phyloP scores from a whole-genome alignment of 2,113 vertebrate genomes.

The Anguilla japonica region DNA sequence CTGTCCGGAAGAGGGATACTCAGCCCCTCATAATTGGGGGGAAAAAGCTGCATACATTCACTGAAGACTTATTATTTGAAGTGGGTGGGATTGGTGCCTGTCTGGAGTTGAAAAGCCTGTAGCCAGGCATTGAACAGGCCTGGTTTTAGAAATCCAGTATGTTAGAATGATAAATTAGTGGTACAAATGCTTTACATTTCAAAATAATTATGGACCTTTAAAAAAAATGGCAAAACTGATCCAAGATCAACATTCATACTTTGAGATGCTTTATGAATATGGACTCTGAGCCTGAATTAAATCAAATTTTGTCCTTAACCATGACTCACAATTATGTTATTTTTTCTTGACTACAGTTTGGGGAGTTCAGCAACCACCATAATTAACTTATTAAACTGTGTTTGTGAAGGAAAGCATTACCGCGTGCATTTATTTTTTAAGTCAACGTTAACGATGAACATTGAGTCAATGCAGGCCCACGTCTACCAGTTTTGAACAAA shows the following conservation, averaged over 20 bases:
- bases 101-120: not conserved
- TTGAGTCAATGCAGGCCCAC: not conserved
- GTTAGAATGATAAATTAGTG: conserved; percentile 8
- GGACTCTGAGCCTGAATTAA: not conserved
- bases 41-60: not conserved
- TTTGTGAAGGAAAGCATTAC: not conserved
- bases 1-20: not conserved
- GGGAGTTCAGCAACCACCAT: not conserved
- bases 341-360: not conserved
- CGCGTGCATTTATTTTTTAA: not conserved
- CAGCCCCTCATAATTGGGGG: not conserved
- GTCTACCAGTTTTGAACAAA: not conserved
- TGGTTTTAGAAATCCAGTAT: not conserved
- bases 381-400: not conserved
- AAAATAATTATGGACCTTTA: not conserved
- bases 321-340: not conserved
- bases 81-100: not conserved
- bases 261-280: not conserved
- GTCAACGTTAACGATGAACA: not conserved
- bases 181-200: conserved; percentile 12
- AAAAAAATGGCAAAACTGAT: not conserved
- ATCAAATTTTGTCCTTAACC: not conserved
- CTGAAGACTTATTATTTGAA: not conserved
- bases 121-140: not conserved
- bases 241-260: not conserved